phyloP scores from a whole-genome alignment of 2,113 vertebrate genomes.

The Sapajus apella region DNA sequence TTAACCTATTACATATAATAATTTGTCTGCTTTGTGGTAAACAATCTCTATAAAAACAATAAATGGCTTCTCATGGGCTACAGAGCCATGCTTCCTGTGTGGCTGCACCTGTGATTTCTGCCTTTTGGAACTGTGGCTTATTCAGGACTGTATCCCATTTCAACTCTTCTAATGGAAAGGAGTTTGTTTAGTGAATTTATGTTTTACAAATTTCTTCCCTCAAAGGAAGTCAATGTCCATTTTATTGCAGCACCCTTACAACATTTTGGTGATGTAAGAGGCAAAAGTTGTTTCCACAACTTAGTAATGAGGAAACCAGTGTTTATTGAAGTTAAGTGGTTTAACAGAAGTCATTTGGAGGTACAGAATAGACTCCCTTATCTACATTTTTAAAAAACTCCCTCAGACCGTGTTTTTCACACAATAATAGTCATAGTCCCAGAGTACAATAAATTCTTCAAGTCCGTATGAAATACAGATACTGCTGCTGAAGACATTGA shows the following conservation, averaged over 20 bases:
- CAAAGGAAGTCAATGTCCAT: slow-evolving; percentile 4
- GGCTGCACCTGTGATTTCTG: neutral
- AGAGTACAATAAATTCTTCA: neutral
- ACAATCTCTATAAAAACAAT: neutral
- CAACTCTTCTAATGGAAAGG: neutral
- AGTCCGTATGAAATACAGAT: neutral
- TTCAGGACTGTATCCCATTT: neutral
- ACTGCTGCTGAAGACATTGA: neutral
- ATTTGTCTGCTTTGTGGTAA: neutral
- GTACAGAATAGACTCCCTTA: neutral
- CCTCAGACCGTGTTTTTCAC: neutral
- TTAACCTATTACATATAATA: neutral
- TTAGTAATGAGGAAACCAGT: slow-evolving; percentile 19
- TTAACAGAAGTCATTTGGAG: neutral
- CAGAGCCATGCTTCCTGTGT: neutral
- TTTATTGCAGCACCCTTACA: neutral
- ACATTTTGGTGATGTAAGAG: slow-evolving; percentile 42
- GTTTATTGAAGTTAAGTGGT: neutral
- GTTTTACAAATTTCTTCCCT: slow-evolving; percentile 16
- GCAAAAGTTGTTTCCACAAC: neutral
- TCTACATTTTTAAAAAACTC: neutral
- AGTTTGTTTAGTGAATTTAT: slow-evolving; percentile 10
- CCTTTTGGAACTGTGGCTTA: neutral
- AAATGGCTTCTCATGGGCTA: neutral
- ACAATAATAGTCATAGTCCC: neutral